Evolutionary conservation across 2,113 vertebrate species (phyloP).

Genomic region (Seriola rivoliana): DNA sequence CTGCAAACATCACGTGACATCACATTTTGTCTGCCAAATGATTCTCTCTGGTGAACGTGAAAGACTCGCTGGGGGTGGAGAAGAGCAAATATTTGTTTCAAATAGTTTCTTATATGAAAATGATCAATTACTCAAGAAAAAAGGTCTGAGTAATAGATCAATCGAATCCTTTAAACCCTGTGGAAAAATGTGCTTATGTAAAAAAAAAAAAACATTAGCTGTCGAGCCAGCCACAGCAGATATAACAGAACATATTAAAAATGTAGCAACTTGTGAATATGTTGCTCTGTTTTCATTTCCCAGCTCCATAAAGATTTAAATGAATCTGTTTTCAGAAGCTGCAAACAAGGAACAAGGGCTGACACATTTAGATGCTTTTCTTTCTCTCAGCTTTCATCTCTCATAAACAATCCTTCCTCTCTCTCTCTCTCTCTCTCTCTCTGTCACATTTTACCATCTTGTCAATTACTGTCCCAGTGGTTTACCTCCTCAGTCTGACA

Average conservation of each 20-base stretch:
- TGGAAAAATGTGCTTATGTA: conserved; percentile 51
- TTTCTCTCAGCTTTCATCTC: conserved; percentile 47
- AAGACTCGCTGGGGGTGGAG: neutral
- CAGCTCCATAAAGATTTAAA: conserved; percentile 55
- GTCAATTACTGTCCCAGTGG: conserved; percentile 65
- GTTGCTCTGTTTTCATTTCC: conserved; percentile 57
- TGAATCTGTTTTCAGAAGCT: conserved; percentile 55
- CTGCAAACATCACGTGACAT: neutral
- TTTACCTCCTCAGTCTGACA: conserved; percentile 72
- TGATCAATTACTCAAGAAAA: neutral
- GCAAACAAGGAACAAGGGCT: conserved; percentile 48
- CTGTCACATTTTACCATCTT: conserved; percentile 57
- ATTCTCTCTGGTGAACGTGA: neutral
- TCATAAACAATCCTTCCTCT: conserved; percentile 50
- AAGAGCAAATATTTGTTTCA: neutral
- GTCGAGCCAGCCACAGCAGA: conserved; percentile 30
- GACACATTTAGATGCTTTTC: conserved; percentile 57
- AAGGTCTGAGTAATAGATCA: neutral
- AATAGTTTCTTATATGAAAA: conserved; percentile 4
- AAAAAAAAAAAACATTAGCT: conserved; percentile 7
- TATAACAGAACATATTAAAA: conserved; percentile 44
- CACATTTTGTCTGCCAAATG: neutral
- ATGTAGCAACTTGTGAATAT: conserved; percentile 35
- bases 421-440: conserved; percentile 23
- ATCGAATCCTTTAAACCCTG: conserved; percentile 14